Evolutionary conservation across 2,113 vertebrate species (phyloP).

Genomic region (Hiodon alosoides): DNA sequence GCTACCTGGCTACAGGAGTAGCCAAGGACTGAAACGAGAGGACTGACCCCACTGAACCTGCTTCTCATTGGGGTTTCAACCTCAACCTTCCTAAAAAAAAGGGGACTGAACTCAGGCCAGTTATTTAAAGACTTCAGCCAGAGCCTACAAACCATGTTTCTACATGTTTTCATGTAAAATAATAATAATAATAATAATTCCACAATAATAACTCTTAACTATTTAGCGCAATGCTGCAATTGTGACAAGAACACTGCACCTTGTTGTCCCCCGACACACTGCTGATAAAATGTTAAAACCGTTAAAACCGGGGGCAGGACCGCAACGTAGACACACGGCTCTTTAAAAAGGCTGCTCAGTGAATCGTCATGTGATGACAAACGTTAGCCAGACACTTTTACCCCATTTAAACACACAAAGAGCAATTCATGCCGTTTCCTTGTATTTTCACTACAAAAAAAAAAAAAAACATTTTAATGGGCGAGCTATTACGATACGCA

Average conservation of each 20-base stretch:
- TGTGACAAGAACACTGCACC: background rate
- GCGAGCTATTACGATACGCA: too few relatives aligned
- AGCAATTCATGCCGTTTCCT: too few relatives aligned
- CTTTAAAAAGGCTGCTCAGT: slow-evolving; percentile 8
- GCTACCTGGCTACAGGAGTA: too few relatives aligned
- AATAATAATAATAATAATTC: background rate
- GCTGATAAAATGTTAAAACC: slow-evolving; percentile 6
- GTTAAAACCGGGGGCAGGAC: background rate
- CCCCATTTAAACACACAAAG: too few relatives aligned
- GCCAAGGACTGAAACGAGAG: too few relatives aligned
- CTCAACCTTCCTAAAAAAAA: too few relatives aligned
- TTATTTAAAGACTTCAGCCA: too few relatives aligned
- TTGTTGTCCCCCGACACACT: slow-evolving; percentile 11
- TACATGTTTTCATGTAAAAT: too few relatives aligned
- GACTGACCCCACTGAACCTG: too few relatives aligned
- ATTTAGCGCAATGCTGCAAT: background rate
- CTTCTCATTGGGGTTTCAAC: too few relatives aligned
- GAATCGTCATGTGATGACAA: slow-evolving; percentile 23
- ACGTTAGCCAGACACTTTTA: slow-evolving; percentile 2
- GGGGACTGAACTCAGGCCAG: too few relatives aligned
- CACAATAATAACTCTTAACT: slow-evolving; percentile 1
- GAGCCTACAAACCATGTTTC: too few relatives aligned
- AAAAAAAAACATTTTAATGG: background rate
- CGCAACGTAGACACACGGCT: background rate
- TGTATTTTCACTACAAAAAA: background rate